Evolutionary conservation across 2,797 vertebrate species (phyloP), one percentile per base, ranked within the genome.

Genomic region (Pagetopsis macropterus): DNA sequence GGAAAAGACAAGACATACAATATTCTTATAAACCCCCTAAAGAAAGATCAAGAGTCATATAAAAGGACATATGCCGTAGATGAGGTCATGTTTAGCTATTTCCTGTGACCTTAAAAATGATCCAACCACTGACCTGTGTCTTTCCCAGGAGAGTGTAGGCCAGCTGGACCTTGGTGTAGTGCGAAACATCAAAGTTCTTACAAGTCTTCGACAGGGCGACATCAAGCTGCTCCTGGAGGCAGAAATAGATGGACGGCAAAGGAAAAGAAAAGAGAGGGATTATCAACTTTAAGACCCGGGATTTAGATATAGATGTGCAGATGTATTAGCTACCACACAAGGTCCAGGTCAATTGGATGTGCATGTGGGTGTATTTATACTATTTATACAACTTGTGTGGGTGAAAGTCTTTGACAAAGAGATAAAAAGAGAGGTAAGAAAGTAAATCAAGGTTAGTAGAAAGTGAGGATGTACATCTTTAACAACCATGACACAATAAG

Each of bases 181-280:
- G 98, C 59, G 85, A 87, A 72, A 97, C 92, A 84, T 99, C 98
- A 92, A 99, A 99, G 94, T 98, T 95, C 93, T 99, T 99, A 88
- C 98, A 99, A 87, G 98, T 99, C 94, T 97, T 99, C n/a, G 97
- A 99, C 82, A 99, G 94, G 0, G 98, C 98, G 63, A 99, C 97
- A 0, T 99, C 98, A 85, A 99, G 76, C 73, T 99, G 98, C 84
- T 99, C 98, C 98, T 99, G 89, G 19, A 88, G 60, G n/a, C 74
- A 83, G 72, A 78, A 83, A 87, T 21, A 86, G 69, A 81, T 4
- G 50, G 75, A 78, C 56, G 79, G 78, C 70, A 74, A 66, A 79
- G 54, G 27, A 21, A 81, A 69, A 66, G 49, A 76, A 65, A 52
- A 75, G 61, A 66, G 37, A 63, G 59, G 81, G 80, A 87, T 90